Evolutionary conservation across 1,140 invertebrate species (phyloP).

Genomic region (Contarinia nasturtii): DNA sequence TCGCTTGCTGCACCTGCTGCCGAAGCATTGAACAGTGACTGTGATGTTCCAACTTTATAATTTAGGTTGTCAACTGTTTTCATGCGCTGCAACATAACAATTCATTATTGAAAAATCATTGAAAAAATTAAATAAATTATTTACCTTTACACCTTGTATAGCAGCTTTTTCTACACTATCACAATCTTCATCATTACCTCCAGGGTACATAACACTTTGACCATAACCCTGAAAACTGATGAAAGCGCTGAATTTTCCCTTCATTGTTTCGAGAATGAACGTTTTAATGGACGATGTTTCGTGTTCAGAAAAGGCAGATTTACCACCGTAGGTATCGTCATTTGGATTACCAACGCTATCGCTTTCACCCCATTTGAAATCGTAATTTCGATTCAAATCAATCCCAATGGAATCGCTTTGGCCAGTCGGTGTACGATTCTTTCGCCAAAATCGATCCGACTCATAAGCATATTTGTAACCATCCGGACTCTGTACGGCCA

Average conservation of each 20-base stretch:
- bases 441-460: slow-evolving; percentile 61
- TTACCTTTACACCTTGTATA: slow-evolving; percentile 39
- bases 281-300: slow-evolving; percentile 57
- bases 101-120: no score
- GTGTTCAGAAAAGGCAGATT: slow-evolving; percentile 72
- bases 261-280: slow-evolving; percentile 29
- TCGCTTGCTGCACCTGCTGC: slow-evolving; percentile 68
- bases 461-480: slow-evolving; percentile 67
- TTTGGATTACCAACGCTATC: slow-evolving; percentile 76
- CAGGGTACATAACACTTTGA: slow-evolving; percentile 57
- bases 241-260: slow-evolving; percentile 44
- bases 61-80: slow-evolving; percentile 38
- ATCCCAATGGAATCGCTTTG: slow-evolving; percentile 44
- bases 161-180: slow-evolving; percentile 45
- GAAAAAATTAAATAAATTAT: not conserved
- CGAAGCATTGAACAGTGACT: no score
- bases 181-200: slow-evolving; percentile 50
- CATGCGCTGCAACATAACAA: slow-evolving; percentile 41
- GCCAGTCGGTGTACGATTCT: slow-evolving; percentile 42
- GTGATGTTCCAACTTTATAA: no score
- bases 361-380: slow-evolving; percentile 56
- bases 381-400: slow-evolving; percentile 69
- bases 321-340: slow-evolving; percentile 74
- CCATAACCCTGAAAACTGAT: slow-evolving; percentile 77
- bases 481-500: slow-evolving; percentile 69